Base-by-base conservation (phyloP, 2,797 vertebrate species). In the Pangasius macronema region DNA sequence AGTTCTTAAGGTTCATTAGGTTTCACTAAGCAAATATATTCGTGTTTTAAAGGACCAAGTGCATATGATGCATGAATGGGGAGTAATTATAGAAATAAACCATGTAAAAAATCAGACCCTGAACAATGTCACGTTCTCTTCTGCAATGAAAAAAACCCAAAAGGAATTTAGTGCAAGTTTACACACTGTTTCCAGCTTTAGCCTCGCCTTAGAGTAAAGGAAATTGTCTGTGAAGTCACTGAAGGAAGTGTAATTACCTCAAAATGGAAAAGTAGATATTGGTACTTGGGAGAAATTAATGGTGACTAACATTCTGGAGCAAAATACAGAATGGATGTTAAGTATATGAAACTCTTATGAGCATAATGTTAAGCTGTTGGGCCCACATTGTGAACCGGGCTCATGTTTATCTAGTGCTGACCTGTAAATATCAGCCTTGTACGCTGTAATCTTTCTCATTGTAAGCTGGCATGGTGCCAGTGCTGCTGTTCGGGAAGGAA, bases 71-170 rank as follows among this genome's bases (percentile, higher is more conserved):
- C 73, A 83, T 51, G 57, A 65, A 75, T 11, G 55, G 42, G 55
- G 61, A 27, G 14, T 24, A 36, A 87, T 49, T 30, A 7, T 49
- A 51, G 42, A 79, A 84, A 84, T 84, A 87, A 79, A 84, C 27
- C 30, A 1, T 27, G 13, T 30, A 20, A 76, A 76, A 36, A 72
- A 30, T 33, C 46, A 53, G 14, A 42, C 57, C 53, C 30, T 18
- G 57, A 82, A 49, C 42, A 65, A 30, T 65, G 20, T 53, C 18
- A n/a, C 20, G 2, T 7, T 33, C 3, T 63, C 53, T 42, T 63
- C 30, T 33, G 10, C 16, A 10, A 2, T 67, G 27, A 7, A 49
- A 39, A 39, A 65, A n/a, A 8, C 1, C 30, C 7, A 6, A 59
- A 65, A 65, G 80, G 13, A 63, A 30, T 39, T 3, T 59, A 39